Evolutionary conservation across 2,797 vertebrate genomes (phyloP), one percentile per base, ranked within the genome.

Genomic region (Carcharodon carcharias): DNA sequence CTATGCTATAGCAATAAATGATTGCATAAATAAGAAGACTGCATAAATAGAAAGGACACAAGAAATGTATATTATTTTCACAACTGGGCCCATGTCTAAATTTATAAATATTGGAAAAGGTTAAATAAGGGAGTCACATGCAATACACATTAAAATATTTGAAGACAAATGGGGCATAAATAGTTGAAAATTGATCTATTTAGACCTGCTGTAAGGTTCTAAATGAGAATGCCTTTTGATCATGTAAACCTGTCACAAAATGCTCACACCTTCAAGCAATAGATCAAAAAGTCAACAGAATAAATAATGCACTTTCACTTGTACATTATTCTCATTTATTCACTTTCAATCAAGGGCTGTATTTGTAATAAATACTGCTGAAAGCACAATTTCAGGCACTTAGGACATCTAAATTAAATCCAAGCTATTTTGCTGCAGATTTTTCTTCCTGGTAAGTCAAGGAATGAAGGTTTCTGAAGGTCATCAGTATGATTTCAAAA

Each of bases 401-500:
- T 96, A 97, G 97, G 96, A 97, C 97, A 97, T 97, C 96, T 0
- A 97, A 97, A 97, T 97, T 89, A 97, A 96, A 95, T 61, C 0
- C 92, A 50, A 28, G 97, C 96, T 91, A 96, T 97, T 96, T 96
- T 96, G 94, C 94, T 71, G 45, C 69, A 77, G 69, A 45, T 73
- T 94, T 97, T 96, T 96, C 97, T 87, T 96, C 93, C 50, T 97
- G 93, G 97, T 96, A 95, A 97, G 97, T 97, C 45, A 97, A 95
- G 96, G 31, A 97, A 97, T 97, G 97, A 98, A 98, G 97, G 97
- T 97, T 97, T 97, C 98, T 98, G 99, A 99, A 99, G 99, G 99
- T 98, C 98, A 97, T 98, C 98, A 97, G 97, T 98, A 98, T 97
- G 98, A 98, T 99, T 99, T 99, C 98, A 99, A 99, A 93, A 99